Base-by-base conservation (phyloP, 2,888 invertebrate species). In the Zele albiditarsus region DNA sequence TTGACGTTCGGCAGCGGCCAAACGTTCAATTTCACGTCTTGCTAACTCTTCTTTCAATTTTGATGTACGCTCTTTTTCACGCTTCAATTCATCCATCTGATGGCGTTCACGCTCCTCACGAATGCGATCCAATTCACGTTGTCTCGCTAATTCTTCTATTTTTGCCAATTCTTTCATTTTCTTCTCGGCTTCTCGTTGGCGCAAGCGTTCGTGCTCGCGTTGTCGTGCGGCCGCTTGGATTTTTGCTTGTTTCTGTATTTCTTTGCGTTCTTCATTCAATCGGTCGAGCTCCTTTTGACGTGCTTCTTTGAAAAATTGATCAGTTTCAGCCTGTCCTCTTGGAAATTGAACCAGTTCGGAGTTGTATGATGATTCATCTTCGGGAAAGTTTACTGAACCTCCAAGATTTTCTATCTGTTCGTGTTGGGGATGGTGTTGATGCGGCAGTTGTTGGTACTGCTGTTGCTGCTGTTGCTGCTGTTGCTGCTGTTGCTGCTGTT, bases 331-430 rank as follows among this genome's bases (percentile, higher is more conserved):
- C 10, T 86, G 86, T 20, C 86, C 86, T 10, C 80, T 78, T 38
- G 87, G 87, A 42, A 89, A 80, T 33, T 89, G 86, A 16, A 88
- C 78, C 8, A 87, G 80, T 53, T 87, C 85, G 0, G 83, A 84
- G n/a, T 85, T 80, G 58, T 83, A 87, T 0, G 81, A 77, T 31
- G 86, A 84, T 42, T 85, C 75, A 8, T 78, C 73, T n/a, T 78
- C 73, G 1, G 80, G 71, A 1, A 63, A 38, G 0, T 73, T 76
- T 1, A 78, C 60, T 4, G 76, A 65, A 16, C 58, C 53, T 12
- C 67, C 33, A 25, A 60, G 12, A 16, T 58, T 66, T 8, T 75
- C 75, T 25, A 33, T 10, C 10, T 65, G 80, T 20, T 53, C 20
- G 12, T 38, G 38, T 12, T 80, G 81, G 6, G 79, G 80, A 25